Conservation (phyloP, 2,797 vertebrate genomes). For the Ciconia nigra region DNA sequence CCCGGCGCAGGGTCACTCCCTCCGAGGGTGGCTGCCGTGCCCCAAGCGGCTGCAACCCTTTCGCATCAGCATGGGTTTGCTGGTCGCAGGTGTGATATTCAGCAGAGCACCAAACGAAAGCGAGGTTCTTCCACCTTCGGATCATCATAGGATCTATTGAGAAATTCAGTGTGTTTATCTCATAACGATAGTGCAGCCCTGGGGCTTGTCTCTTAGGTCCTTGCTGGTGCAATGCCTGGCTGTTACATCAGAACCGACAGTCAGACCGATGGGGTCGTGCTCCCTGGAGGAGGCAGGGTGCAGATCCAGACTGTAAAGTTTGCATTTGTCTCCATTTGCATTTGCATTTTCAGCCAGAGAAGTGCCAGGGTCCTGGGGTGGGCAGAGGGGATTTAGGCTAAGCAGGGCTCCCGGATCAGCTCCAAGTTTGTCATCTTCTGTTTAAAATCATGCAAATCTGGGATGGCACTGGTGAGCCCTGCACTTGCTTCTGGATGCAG, state of each 20-base stretch:
- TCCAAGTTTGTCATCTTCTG: not conserved
- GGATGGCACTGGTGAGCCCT: not conserved
- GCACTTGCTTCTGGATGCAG: not conserved
- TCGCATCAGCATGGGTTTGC: not conserved
- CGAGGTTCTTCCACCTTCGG: not conserved
- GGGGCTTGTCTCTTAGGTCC: not conserved
- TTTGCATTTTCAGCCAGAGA: not conserved
- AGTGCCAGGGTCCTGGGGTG: not conserved
- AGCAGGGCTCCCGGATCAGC: not conserved
- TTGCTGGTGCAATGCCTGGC: not conserved
- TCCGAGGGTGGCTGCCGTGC: accelerated
- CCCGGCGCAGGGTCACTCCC: not conserved
- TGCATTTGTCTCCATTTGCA: not conserved
- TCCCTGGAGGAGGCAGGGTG: not conserved
- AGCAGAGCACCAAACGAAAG: not conserved
- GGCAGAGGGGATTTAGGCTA: not conserved
- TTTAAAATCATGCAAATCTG: not conserved
- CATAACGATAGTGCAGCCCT: not conserved
- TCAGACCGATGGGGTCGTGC: not conserved
- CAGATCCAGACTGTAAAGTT: not conserved
- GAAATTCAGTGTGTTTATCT: not conserved
- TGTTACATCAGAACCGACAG: not conserved
- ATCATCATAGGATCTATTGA: not conserved
- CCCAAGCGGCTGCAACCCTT: not conserved
- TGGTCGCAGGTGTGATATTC: not conserved